Evolutionary conservation across 2,113 vertebrate genomes (phyloP).

Genomic region (Sclerurus mexicanus): DNA sequence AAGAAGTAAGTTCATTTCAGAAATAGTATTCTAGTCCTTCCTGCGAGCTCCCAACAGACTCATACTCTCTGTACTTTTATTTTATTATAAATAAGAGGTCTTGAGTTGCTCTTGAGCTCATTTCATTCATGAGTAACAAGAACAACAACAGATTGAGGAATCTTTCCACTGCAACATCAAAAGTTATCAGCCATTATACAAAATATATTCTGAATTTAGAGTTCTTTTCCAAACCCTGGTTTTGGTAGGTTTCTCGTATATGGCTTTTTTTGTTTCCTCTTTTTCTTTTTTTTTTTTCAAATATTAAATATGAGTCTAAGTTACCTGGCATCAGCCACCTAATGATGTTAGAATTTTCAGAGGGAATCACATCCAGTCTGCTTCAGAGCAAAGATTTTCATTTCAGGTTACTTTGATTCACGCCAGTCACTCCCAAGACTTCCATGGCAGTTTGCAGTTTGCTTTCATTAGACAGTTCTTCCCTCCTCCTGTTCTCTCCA

Average conservation of each 20-base stretch:
- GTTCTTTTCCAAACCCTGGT: background rate
- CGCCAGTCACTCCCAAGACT: background rate
- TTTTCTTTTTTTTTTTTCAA: background rate
- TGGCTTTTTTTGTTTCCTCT: fast-evolving
- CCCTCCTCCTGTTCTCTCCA: background rate
- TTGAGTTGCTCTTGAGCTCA: background rate
- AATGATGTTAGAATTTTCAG: background rate
- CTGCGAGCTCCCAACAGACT: background rate
- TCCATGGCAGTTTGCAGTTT: background rate
- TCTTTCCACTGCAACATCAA: background rate
- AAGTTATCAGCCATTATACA: background rate
- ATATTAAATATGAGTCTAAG: background rate
- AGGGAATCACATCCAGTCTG: background rate
- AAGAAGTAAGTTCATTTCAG: background rate
- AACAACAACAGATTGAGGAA: background rate
- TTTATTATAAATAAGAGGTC: background rate
- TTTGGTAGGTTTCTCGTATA: background rate
- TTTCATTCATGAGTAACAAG: background rate
- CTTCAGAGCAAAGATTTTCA: background rate
- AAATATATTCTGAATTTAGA: background rate
- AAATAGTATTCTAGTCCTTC: background rate
- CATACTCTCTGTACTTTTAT: background rate
- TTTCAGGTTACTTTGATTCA: background rate
- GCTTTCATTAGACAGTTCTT: background rate
- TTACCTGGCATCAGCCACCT: background rate